Base-by-base conservation (phyloP, 2,888 invertebrate genomes). In the Agriotes lineatus region DNA sequence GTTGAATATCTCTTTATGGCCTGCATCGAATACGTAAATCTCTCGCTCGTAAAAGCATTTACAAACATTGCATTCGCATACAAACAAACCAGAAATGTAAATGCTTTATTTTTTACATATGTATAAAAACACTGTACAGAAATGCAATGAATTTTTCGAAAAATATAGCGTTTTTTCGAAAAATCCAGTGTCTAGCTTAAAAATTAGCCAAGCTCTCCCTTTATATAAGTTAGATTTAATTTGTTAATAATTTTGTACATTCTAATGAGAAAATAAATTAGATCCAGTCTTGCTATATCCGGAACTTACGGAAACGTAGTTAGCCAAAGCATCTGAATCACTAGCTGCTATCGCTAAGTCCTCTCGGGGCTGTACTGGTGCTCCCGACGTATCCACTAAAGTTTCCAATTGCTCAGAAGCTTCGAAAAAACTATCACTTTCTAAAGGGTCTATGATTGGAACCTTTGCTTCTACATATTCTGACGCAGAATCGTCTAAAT, bases 271-370 rank as follows among this genome's bases (percentile, higher is more conserved):
- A 10, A 59, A 64, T 64, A 65, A 71, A 72, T 67, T 72, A 63
- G 69, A 73, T 39, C 76, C 81, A 78, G 81, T 80, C 78, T 80
- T 81, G 72, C 79, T 79, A 67, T 78, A 76, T 58, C 78, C 79
- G 37, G 79, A 75, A 74, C 71, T 79, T 45, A 78, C 74, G 35
- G 66, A 73, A 63, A 79, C 69, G 59, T 63, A 52, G 20, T 20
- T 69, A 48, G 52, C 52, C 18, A 52, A 33, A 33, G 33, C 52
- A 33, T 52, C 33, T 12, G 52, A 22, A n/a, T 52, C 33, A 69
- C 70, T 74, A n/a, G 76, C 74, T 5, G 77, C 72, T 9, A 72
- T 71, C 45, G 70, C 67, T 44, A 80, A 68, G 72, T 80, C 80
- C 54, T 73, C 77, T 33, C 66, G 73, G 33, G 69, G 54, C 35